These are phyloP conservation scores for Tenualosa thibaudeaui DNA, from an alignment of 2,797 vertebrate genomes.

Conservation along the genomic window DNA sequence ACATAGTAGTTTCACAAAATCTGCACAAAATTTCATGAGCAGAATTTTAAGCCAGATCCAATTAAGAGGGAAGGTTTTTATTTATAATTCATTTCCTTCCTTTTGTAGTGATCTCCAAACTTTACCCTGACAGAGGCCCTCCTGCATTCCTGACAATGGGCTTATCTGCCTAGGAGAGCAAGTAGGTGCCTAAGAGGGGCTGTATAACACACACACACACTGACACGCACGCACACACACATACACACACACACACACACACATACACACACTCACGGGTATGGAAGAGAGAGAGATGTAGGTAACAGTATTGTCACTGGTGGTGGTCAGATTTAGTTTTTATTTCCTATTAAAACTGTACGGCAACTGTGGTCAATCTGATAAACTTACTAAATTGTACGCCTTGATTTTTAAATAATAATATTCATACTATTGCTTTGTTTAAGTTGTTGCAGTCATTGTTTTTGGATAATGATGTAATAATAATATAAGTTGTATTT, in stretches of 20 bases:
- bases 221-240: neutral
- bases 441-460: neutral
- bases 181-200: slow-evolving; percentile 14
- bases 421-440: neutral
- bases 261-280: neutral
- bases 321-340: neutral
- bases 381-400: neutral
- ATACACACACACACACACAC: neutral
- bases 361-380: neutral
- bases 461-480: too few relatives aligned
- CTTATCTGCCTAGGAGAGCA: slow-evolving; percentile 38
- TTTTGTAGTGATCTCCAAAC: slow-evolving; percentile 49
- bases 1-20: neutral
- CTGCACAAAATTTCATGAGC: slow-evolving; percentile 31
- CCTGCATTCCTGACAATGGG: slow-evolving; percentile 37
- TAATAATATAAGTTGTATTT: too few relatives aligned
- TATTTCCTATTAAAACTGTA: neutral
- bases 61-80: slow-evolving; percentile 34
- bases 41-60: slow-evolving; percentile 38
- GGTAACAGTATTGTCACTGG: too few relatives aligned
- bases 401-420: neutral
- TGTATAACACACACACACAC: neutral
- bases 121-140: slow-evolving; percentile 22
- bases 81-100: slow-evolving; percentile 44
- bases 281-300: neutral